Conservation (phyloP, 2,888 invertebrate species). For the Panzeria rudis region DNA sequence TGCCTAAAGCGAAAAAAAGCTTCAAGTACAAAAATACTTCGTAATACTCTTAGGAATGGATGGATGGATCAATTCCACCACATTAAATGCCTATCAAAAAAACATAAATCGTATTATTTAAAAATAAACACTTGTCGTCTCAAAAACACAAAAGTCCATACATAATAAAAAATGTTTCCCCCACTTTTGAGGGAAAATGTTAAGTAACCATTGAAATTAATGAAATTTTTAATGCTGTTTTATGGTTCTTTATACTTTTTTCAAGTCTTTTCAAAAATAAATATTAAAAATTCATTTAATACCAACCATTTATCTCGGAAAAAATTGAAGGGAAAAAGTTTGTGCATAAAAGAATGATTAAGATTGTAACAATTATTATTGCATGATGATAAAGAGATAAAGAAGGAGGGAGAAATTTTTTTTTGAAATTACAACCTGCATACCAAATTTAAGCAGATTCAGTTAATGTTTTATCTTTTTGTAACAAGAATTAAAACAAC, state of each 20-base stretch:
- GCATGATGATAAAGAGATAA: constrained; percentile 22
- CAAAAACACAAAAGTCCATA: background rate
- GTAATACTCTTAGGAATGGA: too few species aligned
- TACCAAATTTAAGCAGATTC: constrained; percentile 37
- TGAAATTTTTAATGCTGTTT: constrained; percentile 38
- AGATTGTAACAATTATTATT: constrained; percentile 48
- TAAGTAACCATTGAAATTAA: constrained; percentile 47
- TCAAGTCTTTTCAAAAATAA: constrained; percentile 39
- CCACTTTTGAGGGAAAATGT: background rate
- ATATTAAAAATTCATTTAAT: constrained; percentile 59
- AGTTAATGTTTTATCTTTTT: constrained; percentile 24
- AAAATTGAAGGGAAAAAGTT: background rate
- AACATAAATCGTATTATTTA: too few species aligned
- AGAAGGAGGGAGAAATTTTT: background rate
- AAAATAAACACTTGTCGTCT: background rate
- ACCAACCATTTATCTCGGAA: background rate
- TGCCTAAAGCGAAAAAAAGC: too few species aligned
- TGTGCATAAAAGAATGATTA: constrained; percentile 32
- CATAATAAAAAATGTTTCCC: background rate
- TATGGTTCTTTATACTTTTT: constrained; percentile 1
- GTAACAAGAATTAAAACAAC: constrained; percentile 35
- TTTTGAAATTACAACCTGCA: constrained; percentile 45
- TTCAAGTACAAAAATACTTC: too few species aligned
- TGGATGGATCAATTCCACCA: too few species aligned
- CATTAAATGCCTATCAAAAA: too few species aligned